Conservation (phyloP, 2,888 invertebrate genomes). For the Carpatolechia fugitivella region DNA sequence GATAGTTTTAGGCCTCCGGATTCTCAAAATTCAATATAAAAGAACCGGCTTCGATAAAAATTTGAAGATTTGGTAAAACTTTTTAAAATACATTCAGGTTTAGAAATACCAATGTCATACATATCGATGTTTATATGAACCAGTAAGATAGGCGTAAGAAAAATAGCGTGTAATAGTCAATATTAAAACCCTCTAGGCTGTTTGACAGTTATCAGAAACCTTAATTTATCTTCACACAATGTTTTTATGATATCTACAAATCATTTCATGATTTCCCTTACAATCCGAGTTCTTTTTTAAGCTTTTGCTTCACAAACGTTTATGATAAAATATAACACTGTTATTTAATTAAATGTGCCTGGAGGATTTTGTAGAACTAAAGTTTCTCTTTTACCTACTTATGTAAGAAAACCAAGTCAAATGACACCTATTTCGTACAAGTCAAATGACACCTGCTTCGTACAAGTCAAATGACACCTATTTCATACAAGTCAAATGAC, state of each 20-base stretch:
- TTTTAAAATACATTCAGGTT: slow-evolving; percentile 56
- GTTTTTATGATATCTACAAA: slow-evolving; percentile 8
- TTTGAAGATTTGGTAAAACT: slow-evolving; percentile 36
- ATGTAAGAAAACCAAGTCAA: neutral
- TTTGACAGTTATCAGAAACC: slow-evolving; percentile 56
- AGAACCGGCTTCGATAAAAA: slow-evolving; percentile 37
- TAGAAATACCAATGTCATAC: slow-evolving; percentile 74
- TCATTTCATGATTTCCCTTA: slow-evolving; percentile 1
- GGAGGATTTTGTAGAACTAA: slow-evolving; percentile 10
- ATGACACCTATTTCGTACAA: too few species aligned
- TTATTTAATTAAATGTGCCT: slow-evolving; percentile 17
- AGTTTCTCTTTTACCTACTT: neutral
- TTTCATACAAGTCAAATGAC: too few species aligned
- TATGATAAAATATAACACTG: slow-evolving; percentile 41
- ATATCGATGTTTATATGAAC: slow-evolving; percentile 76
- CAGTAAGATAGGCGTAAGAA: slow-evolving; percentile 50
- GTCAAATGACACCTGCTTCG: too few species aligned
- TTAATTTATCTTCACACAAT: slow-evolving; percentile 11
- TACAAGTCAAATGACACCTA: too few species aligned
- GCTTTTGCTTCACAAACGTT: slow-evolving; percentile 57
- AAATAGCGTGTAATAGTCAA: slow-evolving; percentile 70
- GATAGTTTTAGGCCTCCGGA: slow-evolving; percentile 56
- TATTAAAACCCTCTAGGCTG: slow-evolving; percentile 64
- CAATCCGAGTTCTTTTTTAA: slow-evolving; percentile 27
- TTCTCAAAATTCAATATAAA: slow-evolving; percentile 36